These are phyloP conservation scores for Burhinus oedicnemus DNA, from an alignment of 2,113 vertebrate species.

Conservation along the genomic window DNA sequence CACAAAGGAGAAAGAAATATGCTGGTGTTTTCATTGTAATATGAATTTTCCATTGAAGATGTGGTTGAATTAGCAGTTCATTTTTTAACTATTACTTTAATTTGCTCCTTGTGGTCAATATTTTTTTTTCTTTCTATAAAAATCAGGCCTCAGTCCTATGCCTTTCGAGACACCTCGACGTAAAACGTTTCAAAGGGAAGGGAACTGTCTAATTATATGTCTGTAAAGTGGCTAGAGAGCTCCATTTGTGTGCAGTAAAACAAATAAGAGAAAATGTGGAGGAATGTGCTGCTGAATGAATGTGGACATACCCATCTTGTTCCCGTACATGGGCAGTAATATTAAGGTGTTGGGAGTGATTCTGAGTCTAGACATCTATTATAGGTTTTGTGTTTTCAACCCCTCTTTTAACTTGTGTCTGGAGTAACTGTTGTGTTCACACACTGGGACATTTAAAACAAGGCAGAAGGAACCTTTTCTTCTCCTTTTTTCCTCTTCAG, in stretches of 20 bases:
- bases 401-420: slow-evolving; percentile 19
- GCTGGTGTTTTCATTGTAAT: slow-evolving; percentile 29
- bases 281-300: slow-evolving; percentile 19
- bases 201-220: slow-evolving; percentile 36
- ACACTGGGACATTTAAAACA: not conserved
- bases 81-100: slow-evolving; percentile 65
- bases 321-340: not conserved
- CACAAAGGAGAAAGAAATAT: not conserved
- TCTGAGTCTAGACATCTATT: slow-evolving; percentile 56
- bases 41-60: slow-evolving; percentile 57
- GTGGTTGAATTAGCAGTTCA: slow-evolving; percentile 40
- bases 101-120: slow-evolving; percentile 62
- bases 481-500: not conserved
- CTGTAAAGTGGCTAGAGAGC: not conserved
- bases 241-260: slow-evolving; percentile 4
- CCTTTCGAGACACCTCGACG: not conserved
- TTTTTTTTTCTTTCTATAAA: not conserved
- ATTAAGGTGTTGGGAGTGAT: not conserved
- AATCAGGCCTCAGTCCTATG: not conserved
- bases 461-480: not conserved
- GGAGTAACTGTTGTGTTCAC: not conserved
- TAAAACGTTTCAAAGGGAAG: not conserved
- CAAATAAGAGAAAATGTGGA: slow-evolving; percentile 13
- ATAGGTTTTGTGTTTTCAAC: not conserved
- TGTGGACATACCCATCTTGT: not conserved